These are phyloP conservation scores for Tribolium castaneum DNA, from an alignment of 1,140 invertebrate genomes.

Conservation along the genomic window DNA sequence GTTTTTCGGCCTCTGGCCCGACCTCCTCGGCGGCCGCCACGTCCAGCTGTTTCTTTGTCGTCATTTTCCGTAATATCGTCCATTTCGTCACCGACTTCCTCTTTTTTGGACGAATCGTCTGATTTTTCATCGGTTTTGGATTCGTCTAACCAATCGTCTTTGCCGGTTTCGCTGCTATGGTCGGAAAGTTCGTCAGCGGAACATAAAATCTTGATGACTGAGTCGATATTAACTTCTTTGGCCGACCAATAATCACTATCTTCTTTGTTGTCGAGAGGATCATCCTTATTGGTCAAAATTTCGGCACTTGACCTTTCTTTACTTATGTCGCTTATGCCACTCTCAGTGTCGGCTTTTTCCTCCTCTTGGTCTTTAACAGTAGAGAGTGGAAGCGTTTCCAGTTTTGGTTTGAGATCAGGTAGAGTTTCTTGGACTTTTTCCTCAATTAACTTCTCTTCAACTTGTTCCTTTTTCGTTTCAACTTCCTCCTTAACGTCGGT, in stretches of 20 bases:
- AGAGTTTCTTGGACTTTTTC: neutral
- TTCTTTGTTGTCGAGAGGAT: slow-evolving; percentile 70
- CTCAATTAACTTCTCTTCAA: slow-evolving; percentile 17
- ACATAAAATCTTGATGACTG: slow-evolving; percentile 78
- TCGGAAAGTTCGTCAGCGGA: slow-evolving; percentile 65
- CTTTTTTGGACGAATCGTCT: slow-evolving; percentile 37
- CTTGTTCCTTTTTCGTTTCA: slow-evolving; percentile 6
- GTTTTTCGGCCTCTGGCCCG: slow-evolving; percentile 67
- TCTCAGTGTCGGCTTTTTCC: slow-evolving; percentile 57
- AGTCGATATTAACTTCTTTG: slow-evolving; percentile 82
- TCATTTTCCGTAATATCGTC: slow-evolving; percentile 54
- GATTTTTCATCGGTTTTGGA: slow-evolving; percentile 36
- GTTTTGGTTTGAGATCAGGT: slow-evolving; percentile 41
- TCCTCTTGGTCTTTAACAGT: slow-evolving; percentile 58
- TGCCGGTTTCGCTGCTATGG: slow-evolving; percentile 62
- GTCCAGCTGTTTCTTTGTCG: slow-evolving; percentile 57
- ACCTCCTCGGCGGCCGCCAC: slow-evolving; percentile 65
- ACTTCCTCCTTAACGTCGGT: slow-evolving; percentile 41
- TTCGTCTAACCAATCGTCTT: slow-evolving; percentile 54
- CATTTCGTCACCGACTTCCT: slow-evolving; percentile 55
- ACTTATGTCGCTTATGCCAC: slow-evolving; percentile 54
- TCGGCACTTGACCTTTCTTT: slow-evolving; percentile 57
- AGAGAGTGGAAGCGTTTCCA: neutral
- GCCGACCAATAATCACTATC: slow-evolving; percentile 82
- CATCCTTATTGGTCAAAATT: slow-evolving; percentile 62